Evolutionary conservation across 2,797 vertebrate species (phyloP), one percentile per base, ranked within the genome.

Genomic region (Gorsachius magnificus): DNA sequence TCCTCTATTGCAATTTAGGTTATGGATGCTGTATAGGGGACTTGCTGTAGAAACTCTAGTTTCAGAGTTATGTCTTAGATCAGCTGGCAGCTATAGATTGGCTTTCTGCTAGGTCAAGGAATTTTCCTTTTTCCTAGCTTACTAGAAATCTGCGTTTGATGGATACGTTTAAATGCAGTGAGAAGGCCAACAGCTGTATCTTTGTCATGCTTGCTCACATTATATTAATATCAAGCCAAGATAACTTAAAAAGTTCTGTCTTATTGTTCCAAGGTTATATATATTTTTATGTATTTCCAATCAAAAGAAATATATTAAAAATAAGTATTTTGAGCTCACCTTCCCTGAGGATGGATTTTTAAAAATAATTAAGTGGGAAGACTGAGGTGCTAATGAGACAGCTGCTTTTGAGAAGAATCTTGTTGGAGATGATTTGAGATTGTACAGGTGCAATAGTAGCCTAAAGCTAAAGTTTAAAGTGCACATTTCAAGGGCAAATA

Each of bases 401-500:
- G 43, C 80, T 94, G 14, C 81, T 83, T 90, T 90, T 63, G 69
- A 66, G 83, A 93, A 77, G 82, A 57, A 82, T 26, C 86, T 92
- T 76, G 57, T 46, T 87, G 85, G 77, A 74, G 50, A 60, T 93
- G 41, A 90, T 72, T 87, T 85, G 65, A 75, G 41, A 64, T 54
- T 82, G 53, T 63, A 70, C 90, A 93, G 58, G 83, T 68, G 83
- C 78, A 83, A 5, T 15, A 41, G 57, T 51, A 92, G 90, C 94
- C 94, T 94, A 85, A 53, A 95, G 94, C 82, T 95, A 4, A 95
- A 95, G 87, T 94, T 95, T 83, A 90, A 38, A 95, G 87, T 93
- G 68, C 91, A 86, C 45, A 6, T 95, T 96, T 93, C 84, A 95
- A 95, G 87, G 95, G 66, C 90, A 96, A 95, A 95, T 69, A 85